A percentile compares a stretch with the other conserved stretches of the same genome.
Evolutionary conservation across 2,113 vertebrate genomes (phyloP).

Genomic region (Sylvicapra grimmia): DNA sequence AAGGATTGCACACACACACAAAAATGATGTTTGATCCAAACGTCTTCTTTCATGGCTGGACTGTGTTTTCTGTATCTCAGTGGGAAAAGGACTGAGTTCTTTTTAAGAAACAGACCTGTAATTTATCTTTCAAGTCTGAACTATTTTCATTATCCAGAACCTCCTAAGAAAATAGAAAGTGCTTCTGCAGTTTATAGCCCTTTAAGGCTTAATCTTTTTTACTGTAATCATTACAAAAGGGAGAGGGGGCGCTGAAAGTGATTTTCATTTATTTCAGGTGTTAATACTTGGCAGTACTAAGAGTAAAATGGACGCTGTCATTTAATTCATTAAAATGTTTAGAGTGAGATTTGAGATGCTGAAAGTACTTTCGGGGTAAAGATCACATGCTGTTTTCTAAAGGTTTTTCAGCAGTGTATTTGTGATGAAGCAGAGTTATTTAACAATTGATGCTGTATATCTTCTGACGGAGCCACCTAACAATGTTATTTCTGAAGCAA

Average conservation of each 20-base stretch:
- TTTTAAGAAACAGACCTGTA: conserved; percentile 38
- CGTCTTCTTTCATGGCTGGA: background rate
- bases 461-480: background rate
- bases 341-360: background rate
- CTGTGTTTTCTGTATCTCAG: background rate
- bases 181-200: background rate
- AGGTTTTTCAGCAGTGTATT: background rate
- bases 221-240: background rate
- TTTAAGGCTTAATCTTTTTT: background rate
- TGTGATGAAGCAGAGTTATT: background rate
- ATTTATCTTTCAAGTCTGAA: conserved; percentile 40
- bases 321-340: conserved; percentile 28
- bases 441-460: background rate
- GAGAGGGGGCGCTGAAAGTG: background rate
- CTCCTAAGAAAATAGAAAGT: conserved; percentile 47
- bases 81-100: background rate
- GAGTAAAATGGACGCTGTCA: background rate
- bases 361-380: background rate
- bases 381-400: background rate
- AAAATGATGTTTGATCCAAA: background rate
- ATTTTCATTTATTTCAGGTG: conserved; percentile 34
- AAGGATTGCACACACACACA: background rate
- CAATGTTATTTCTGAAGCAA: background rate
- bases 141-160: conserved; percentile 40
- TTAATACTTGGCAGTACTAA: conserved; percentile 2